These are phyloP conservation scores for Nothura maculosa DNA, from an alignment of 2,797 vertebrate species.

Conservation along the genomic window DNA sequence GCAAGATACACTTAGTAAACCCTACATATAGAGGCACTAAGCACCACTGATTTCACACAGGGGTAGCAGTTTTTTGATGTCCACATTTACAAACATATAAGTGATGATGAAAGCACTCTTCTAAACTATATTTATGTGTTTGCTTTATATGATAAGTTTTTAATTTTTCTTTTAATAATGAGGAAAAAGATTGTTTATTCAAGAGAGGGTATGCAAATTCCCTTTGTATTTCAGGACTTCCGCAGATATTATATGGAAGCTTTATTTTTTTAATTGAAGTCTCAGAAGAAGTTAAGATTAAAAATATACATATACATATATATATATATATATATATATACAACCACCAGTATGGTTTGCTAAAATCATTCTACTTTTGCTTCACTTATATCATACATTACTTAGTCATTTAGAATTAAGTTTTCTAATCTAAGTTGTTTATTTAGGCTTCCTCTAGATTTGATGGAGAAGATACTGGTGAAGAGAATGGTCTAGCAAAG, in stretches of 20 bases:
- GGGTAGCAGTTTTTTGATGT: neutral
- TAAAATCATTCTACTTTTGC: neutral
- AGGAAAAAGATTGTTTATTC: neutral
- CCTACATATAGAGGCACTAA: neutral
- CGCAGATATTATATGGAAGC: neutral
- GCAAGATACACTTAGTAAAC: accelerated
- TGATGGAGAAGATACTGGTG: no score
- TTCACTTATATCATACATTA: no score
- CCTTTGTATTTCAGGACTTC: neutral
- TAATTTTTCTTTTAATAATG: neutral
- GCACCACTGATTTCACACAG: accelerated
- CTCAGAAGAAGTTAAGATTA: neutral
- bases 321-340: accelerated
- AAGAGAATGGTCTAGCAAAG: no score
- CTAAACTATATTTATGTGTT: neutral
- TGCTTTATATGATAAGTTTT: neutral
- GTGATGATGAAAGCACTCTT: neutral
- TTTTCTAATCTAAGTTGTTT: no score
- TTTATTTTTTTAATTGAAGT: neutral
- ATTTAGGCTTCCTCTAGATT: no score
- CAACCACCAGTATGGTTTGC: no score
- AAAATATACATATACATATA: accelerated
- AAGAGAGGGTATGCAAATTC: neutral
- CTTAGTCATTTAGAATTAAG: no score
- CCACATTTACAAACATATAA: neutral